Evolutionary conservation across 2,113 vertebrate genomes (phyloP), one percentile per base, ranked within the genome.

Genomic region (Hippocampus zosterae): DNA sequence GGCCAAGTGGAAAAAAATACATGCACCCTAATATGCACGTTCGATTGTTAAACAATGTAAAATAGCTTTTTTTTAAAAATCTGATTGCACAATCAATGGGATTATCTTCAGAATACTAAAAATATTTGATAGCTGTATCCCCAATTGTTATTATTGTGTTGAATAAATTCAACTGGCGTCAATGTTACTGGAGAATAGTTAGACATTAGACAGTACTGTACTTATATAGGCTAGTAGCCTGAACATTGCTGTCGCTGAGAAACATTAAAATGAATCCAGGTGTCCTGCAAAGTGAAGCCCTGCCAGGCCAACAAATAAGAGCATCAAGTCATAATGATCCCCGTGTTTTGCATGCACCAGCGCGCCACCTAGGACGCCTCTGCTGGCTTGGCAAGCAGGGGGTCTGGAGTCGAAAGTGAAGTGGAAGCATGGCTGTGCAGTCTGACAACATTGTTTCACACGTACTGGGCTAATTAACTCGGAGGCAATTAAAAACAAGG

Each of bases 401-500:
- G 85, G 75, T 82, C 81, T 41, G 23, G 41, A 67, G 65, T 50
- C 69, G 79, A 74, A 76, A 77, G 82, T 68, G 52, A 74, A 84
- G 77, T 12, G 71, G 82, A 78, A 84, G 76, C 77, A 68, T 56
- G 69, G 79, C 75, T 69, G 85, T 81, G 84, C 84, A 85, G 81
- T 85, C 87, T 86, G 86, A 88, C 89, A 89, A 90, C 88, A 88
- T 85, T 89, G 88, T 89, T 90, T 90, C 90, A 90, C 88, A 91
- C 88, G 87, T 88, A 72, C 87, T 80, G 81, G 83, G 87, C 87
- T 91, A 90, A 92, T 91, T 90, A 91, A 90, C 90, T 90, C 67
- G 2, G 81, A 89, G 81, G 88, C 88, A 90, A 92, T 91, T 90
- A 89, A 88, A 89, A 89, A 67, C 81, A 83, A 90, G 91, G 91